Base-by-base conservation (phyloP, 2,797 vertebrate genomes). In the Tenualosa thibaudeaui region DNA sequence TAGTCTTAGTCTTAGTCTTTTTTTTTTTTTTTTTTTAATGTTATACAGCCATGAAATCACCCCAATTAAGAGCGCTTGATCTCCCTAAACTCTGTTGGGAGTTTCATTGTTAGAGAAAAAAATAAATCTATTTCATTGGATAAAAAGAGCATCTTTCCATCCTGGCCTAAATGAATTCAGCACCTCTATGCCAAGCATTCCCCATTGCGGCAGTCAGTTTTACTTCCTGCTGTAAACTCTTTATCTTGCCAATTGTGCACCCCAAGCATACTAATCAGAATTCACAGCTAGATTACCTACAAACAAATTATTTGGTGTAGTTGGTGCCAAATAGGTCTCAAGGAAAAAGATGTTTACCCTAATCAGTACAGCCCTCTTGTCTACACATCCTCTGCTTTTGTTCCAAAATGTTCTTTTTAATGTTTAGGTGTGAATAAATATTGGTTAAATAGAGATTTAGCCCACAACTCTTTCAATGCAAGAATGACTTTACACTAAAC, bases 61-160 rank as follows among this genome's bases (percentile, higher is more conserved):
- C 83, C 89, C 87, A 91, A 90, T 89, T 91, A 90, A 84, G 88
- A 89, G 90, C 84, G 82, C 83, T 78, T 84, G 85, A 88, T 87
- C 78, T 75, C 82, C 86, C 31, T 71, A 82, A 84, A 86, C 83
- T 81, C 81, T 86, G 51, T 43, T 17, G 68, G 37, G 68, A 40
- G 31, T 2, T 22, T 75, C 68, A 40, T 15, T 75, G 68, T 75
- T 40, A 13, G 37, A 19, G 26, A 22, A 22, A 75, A 75, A 75
- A 71, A 26, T 6, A 51, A 51, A 51, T 51, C 0, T 17, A 5
- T 26, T 40, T 75, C 68, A 40, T 15, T 37, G 17, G 37, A 75
- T 75, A 17, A 75, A 75, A 75, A 75, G 68, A 43, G 68, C 31
- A 40, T 75, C 13, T 13, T 13, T 75, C 68, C 37, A 17, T 43